Base-by-base conservation (phyloP, 2,797 vertebrate genomes). In the Morus bassanus region DNA sequence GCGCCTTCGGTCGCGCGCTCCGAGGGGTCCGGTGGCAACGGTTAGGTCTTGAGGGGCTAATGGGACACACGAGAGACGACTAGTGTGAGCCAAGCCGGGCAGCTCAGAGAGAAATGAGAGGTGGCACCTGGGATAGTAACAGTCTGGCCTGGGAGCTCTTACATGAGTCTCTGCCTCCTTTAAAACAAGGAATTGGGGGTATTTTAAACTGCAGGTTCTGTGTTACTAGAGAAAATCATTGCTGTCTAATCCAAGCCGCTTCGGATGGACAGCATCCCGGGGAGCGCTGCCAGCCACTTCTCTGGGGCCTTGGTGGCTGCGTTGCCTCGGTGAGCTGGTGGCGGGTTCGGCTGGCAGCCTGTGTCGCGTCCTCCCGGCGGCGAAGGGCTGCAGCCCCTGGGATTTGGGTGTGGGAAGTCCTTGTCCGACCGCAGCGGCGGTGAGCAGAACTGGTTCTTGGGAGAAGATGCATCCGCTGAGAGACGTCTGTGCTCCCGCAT, bases 111-210 rank as follows among this genome's bases (percentile, higher is more conserved):
- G 23, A 31, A 48, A 23, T 37, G 50, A 70, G 85, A 56, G 33
- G 28, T 68, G 39, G 13, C 13, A 6, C 0, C 0, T 27, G 43
- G 46, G 57, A 12, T 31, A 39, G 13, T 18, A 21, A 16, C 12
- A 39, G 16, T 17, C 15, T 57, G 74, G 21, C 19, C 53, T 75
- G 65, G 28, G 45, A 79, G 46, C 27, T 86, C 19, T 50, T 53
- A 7, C 68, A 1, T 23, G 54, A n/a, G 16, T 25, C 5, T 48
- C 59, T 65, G 43, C 15, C 45, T 77, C 11, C 48, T 84, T 64
- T 48, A 23, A 39, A 57, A 39, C 3, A 25, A 53, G 15, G 76
- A 21, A 3, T 25, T 28, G 31, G 25, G 17, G 12, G 3, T 37
- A 2, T 83, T 89, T 54, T 39, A n/a, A 69, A 51, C n/a, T 7